Evolutionary conservation across 2,888 invertebrate genomes (phyloP), one percentile per base, ranked within the genome.

Genomic region (Lithosia quadra): DNA sequence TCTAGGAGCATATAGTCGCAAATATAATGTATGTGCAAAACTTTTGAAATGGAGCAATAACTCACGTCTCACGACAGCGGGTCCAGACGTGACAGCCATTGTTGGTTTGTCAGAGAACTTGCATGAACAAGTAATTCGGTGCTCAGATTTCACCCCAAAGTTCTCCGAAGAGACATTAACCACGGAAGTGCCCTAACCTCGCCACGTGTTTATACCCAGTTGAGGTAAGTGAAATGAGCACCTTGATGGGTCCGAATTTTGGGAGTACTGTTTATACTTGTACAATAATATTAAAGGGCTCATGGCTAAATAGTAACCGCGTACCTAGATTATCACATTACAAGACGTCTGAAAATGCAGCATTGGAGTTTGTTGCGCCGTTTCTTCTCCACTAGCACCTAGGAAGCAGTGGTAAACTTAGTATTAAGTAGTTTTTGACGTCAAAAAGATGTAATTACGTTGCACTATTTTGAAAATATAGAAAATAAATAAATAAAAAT

Each of bases 101-200:
- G 28, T 62, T 49, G 28, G 28, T 49, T 28, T 28, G 62, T 62
- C 49, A 62, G n/a, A 43, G 49, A 62, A 62, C 62, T 62, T 49
- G 13, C 15, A 39, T 11, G 22, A 49, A 34, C 58, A 63, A 62
- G 62, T n/a, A 49, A 28, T n/a, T 63, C n/a, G 58, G 8, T 22
- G 57, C n/a, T 49, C 49, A 57, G 28, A 59, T 39, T 43, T 7
- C 22, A 59, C 63, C 22, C 43, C n/a, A 43, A 49, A 62, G 49
- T 62, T 62, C 43, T 62, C n/a, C 49, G 7, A 28, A 49, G 49
- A 43, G 39, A 43, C 62, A 43, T 62, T 49, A 10, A 62, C 11
- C n/a, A 43, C n/a, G 62, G 28, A 62, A 62, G 24, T 49, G 18
- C 49, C n/a, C 49, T 49, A n/a, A 39, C 24, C 62, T 62, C 13